These are phyloP conservation scores for Ochotona curzoniae DNA, from an alignment of 2,113 vertebrate species.

Conservation along the genomic window DNA sequence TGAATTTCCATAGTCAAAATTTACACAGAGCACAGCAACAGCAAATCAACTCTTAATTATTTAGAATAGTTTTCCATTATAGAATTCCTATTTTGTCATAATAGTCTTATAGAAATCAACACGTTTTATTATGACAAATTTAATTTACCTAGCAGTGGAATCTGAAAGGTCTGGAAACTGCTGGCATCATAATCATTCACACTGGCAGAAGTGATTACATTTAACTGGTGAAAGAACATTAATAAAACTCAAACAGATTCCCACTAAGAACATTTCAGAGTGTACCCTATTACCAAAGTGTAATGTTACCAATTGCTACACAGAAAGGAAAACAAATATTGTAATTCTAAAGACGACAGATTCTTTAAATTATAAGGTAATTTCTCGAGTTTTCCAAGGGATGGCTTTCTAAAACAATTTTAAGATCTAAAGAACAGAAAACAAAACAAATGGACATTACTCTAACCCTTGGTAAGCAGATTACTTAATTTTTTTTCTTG, in stretches of 20 bases:
- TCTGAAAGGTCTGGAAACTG: conserved; percentile 31
- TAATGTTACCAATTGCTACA: conserved; percentile 44
- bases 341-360: conserved; percentile 59
- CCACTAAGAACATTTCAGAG: conserved; percentile 57
- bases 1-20: conserved; percentile 81
- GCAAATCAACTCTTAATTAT: conserved; percentile 67
- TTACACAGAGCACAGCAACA: conserved; percentile 75
- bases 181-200: conserved; percentile 19
- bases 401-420: conserved; percentile 63
- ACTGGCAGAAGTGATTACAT: conserved; percentile 4
- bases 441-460: conserved; percentile 65
- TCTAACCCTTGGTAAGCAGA: conserved; percentile 50
- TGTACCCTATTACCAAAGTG: conserved; percentile 2
- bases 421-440: conserved; percentile 55
- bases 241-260: conserved; percentile 62
- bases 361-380: conserved; percentile 57
- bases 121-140: conserved; percentile 26
- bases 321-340: conserved; percentile 53
- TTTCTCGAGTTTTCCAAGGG: conserved; percentile 56
- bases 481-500: conserved; percentile 59
- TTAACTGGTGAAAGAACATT: conserved; percentile 62
- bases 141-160: neutral
- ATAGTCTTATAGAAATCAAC: conserved; percentile 33
- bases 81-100: conserved; percentile 54
- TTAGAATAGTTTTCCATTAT: conserved; percentile 68